A percentile compares a stretch with the other conserved stretches of the same genome.
Conservation (phyloP, 2,113 vertebrate genomes). For the Solea senegalensis region DNA sequence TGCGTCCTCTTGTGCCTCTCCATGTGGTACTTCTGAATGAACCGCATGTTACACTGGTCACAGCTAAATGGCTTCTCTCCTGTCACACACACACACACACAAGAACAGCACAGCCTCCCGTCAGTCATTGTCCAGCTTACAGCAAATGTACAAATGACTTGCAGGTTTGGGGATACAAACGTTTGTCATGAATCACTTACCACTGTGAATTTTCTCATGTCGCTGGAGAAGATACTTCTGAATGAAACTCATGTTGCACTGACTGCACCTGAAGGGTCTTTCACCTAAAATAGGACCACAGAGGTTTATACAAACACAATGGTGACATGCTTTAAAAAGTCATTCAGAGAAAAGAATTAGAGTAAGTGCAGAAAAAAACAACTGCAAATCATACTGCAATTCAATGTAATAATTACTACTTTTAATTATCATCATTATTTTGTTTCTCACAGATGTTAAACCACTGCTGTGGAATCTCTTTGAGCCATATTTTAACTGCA, state of each 20-base stretch:
- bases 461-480: background rate
- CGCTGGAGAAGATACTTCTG: constrained; percentile 98
- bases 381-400: background rate
- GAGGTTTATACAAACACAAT: background rate
- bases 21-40: constrained; percentile 99
- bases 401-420: background rate
- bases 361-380: background rate
- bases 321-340: background rate
- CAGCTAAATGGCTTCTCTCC: constrained; percentile 99
- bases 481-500: background rate
- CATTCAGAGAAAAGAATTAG: too few relatives aligned
- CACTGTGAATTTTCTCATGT: constrained; percentile 97
- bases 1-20: constrained; percentile 99
- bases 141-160: background rate
- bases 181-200: constrained; percentile 63
- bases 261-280: constrained; percentile 96
- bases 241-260: constrained; percentile 99
- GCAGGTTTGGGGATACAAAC: too few relatives aligned
- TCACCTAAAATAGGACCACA: constrained; percentile 80
- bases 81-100: constrained; percentile 42
- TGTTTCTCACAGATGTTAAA: background rate
- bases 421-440: too few relatives aligned
- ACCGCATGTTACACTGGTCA: constrained; percentile 99
- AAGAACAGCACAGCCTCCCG: background rate
- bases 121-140: background rate